Conservation (phyloP, 1,140 invertebrate genomes). For the Zaprionus nigranus region DNA sequence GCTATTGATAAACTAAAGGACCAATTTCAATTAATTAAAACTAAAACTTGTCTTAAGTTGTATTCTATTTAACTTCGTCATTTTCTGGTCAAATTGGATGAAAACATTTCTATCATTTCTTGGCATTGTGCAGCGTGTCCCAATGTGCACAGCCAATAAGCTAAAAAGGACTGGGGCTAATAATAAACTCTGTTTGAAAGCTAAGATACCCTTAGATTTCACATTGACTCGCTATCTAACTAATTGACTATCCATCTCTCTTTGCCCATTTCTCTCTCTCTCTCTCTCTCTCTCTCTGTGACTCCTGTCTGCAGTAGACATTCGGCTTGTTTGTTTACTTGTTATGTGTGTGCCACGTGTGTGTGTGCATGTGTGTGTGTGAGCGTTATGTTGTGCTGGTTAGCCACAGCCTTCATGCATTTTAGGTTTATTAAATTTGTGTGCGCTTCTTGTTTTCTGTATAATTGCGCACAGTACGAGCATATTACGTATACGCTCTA, state of each 20-base stretch:
- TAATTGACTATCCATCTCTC: constrained; percentile 8
- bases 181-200: constrained; percentile 21
- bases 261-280: not conserved
- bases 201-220: constrained; percentile 51
- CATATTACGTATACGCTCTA: constrained; percentile 42
- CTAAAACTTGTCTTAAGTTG: not conserved
- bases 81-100: too few relatives aligned
- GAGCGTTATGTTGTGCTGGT: constrained; percentile 16
- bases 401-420: constrained; percentile 37
- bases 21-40: not conserved
- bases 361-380: not conserved
- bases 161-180: constrained; percentile 8
- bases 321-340: constrained; percentile 36
- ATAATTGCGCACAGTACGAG: constrained; percentile 39
- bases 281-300: not conserved
- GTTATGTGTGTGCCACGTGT: not conserved
- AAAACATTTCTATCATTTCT: not conserved
- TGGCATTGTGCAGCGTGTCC: not conserved
- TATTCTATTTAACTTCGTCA: not conserved
- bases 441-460: constrained; percentile 43
- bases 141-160: constrained; percentile 9
- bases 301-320: constrained; percentile 10
- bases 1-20: too few relatives aligned
- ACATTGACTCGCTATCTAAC: constrained; percentile 53
- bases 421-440: constrained; percentile 69